These are phyloP conservation scores for Calvadosia cruxmelitensis DNA, from an alignment of 30 jellyfish, hydroid and myxozoan species.

Conservation along the genomic window DNA sequence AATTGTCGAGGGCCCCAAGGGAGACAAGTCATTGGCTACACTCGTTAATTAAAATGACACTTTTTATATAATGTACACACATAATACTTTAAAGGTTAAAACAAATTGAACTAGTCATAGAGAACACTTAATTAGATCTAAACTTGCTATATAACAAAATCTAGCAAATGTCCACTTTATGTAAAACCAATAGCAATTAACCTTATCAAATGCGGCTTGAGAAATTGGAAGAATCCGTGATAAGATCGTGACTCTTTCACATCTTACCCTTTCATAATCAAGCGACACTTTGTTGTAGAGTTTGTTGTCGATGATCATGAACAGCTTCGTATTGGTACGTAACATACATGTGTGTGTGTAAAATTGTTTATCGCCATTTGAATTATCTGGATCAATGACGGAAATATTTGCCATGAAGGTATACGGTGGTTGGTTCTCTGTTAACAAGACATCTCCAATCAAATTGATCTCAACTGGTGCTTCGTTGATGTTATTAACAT, in stretches of 20 bases:
- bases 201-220: too few relatives aligned
- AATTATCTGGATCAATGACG: conserved; percentile 65
- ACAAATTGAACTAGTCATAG: too few relatives aligned
- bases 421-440: conserved; percentile 36
- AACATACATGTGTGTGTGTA: conserved; percentile 26
- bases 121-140: too few relatives aligned
- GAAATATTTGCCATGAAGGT: conserved; percentile 29
- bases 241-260: not conserved
- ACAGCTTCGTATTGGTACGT: conserved; percentile 13
- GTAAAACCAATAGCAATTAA: too few relatives aligned
- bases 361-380: conserved; percentile 13
- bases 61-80: too few relatives aligned
- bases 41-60: too few relatives aligned
- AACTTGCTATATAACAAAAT: too few relatives aligned
- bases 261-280: conserved; percentile 32
- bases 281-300: conserved; percentile 11
- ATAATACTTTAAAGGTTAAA: too few relatives aligned
- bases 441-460: not conserved
- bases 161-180: too few relatives aligned
- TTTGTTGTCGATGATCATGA: conserved; percentile 20
- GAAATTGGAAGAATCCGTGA: too few relatives aligned
- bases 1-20: too few relatives aligned
- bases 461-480: conserved; percentile 48
- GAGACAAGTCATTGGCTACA: too few relatives aligned
- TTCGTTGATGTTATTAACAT: conserved; percentile 51